phyloP scores from a whole-genome alignment of 2,797 vertebrate genomes.

The Nannoperca obscura region DNA sequence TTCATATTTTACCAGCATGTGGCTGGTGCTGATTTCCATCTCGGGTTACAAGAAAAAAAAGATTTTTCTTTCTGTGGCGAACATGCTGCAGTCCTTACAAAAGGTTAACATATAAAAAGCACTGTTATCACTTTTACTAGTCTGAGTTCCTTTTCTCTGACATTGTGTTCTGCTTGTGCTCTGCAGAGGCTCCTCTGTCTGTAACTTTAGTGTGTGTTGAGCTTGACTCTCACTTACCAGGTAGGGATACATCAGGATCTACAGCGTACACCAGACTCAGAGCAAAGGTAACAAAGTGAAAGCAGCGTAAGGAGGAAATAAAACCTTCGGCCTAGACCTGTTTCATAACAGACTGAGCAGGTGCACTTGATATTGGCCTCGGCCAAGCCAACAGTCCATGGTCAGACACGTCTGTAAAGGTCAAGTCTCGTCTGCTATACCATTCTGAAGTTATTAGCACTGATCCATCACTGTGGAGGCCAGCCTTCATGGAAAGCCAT shows the following conservation, averaged over 20 bases:
- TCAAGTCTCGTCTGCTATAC: slow-evolving; percentile 36
- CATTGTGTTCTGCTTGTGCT: background rate
- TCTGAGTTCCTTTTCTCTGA: slow-evolving; percentile 18
- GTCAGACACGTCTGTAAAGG: slow-evolving; percentile 18
- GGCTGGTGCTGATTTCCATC: too few species aligned
- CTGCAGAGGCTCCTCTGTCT: background rate
- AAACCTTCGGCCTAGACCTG: slow-evolving; percentile 9
- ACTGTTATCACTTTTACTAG: background rate
- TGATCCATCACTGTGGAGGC: slow-evolving; percentile 24
- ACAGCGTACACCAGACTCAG: slow-evolving; percentile 1
- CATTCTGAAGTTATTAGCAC: slow-evolving; percentile 24
- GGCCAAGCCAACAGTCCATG: slow-evolving; percentile 19
- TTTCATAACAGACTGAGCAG: slow-evolving; percentile 28
- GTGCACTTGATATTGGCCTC: slow-evolving; percentile 23
- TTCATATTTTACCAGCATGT: too few species aligned
- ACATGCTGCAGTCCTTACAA: background rate
- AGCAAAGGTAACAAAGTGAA: slow-evolving; percentile 17
- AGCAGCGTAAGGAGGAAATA: background rate
- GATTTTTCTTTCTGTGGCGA: background rate
- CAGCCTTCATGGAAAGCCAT: slow-evolving; percentile 28
- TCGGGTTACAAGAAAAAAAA: background rate
- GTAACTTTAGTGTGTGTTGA: background rate
- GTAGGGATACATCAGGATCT: background rate
- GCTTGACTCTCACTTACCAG: background rate
- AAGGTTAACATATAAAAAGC: background rate